Evolutionary conservation across 2,113 vertebrate genomes (phyloP), one percentile per base, ranked within the genome.

Genomic region (Dermatemys mawii): DNA sequence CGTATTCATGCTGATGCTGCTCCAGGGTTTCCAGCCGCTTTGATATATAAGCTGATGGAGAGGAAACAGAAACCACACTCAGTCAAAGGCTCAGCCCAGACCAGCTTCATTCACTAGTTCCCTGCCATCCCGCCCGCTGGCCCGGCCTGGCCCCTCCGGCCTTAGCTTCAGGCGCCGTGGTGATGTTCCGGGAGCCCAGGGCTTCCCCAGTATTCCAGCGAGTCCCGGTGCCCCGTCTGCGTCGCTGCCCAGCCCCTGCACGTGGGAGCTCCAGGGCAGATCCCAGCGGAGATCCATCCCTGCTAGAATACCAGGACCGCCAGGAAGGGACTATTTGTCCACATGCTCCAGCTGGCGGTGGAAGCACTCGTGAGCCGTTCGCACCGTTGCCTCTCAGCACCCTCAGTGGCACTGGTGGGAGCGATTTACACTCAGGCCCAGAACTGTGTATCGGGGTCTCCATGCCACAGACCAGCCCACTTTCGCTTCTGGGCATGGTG

Each of bases 1-100:
- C 90, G 89, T 98, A 99, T 92, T 99, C 99, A 14, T 98, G 97
- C 85, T 97, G 97, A 13, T 98, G 97, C 49, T 99, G 98, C 90
- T 99, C 98, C 73, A 99, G 86, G 60, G 98, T 97, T 89, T 98
- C 98, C 95, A 99, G 96, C 2, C 95, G 97, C 51, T 63, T 90
- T 0, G 98, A 98, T 49, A 99, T 49, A 50, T 98, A 98, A 84
- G 97, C 99, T 99, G 91, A 32, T 55, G 55, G 46, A 35, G 78
- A 80, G 27, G 53, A 44, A 24, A 57, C 8, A n/a, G 51, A 60
- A 53, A 10, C 63, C 2, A 21, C 16, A 8, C 32, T 17, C 32
- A 17, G 32, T 8, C 60, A 63, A 35, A 63, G 32, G 4, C 7
- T 67, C 8, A 4, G 35, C 17, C 17, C 4, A 10, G 63, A 21